Conservation (phyloP, 2,888 invertebrate species). For the Drosophila nr. fundita region DNA sequence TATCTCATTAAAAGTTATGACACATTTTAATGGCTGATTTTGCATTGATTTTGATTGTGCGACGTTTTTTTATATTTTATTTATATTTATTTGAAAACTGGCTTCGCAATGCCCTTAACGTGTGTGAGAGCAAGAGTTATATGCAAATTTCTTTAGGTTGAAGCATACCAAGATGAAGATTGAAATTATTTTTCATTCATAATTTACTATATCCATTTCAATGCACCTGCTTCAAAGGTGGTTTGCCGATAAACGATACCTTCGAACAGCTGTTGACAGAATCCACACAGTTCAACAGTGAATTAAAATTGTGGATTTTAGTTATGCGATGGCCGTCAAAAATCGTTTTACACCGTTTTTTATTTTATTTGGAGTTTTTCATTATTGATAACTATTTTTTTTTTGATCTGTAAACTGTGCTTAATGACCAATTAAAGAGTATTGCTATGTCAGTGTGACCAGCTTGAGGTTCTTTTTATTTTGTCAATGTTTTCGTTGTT, state of each 20-base stretch:
- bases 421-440: background rate
- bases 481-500: background rate
- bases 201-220: background rate
- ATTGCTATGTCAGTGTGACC: background rate
- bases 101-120: background rate
- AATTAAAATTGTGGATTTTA: background rate
- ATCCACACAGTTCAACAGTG: no score
- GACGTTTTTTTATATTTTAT: background rate
- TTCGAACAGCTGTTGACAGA: no score
- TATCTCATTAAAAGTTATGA: slow-evolving; percentile 51
- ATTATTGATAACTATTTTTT: background rate
- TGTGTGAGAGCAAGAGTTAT: background rate
- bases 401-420: background rate
- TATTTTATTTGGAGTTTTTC: background rate
- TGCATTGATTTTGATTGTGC: slow-evolving; percentile 45
- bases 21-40: slow-evolving; percentile 47
- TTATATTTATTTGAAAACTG: slow-evolving; percentile 13
- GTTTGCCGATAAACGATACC: no score
- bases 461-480: background rate
- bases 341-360: background rate
- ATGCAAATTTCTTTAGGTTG: background rate
- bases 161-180: background rate
- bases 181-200: background rate
- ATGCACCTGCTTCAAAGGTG: background rate
- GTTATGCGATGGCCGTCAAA: background rate